Base-by-base conservation (phyloP, 2,888 invertebrate genomes). In the Spisula solida region DNA sequence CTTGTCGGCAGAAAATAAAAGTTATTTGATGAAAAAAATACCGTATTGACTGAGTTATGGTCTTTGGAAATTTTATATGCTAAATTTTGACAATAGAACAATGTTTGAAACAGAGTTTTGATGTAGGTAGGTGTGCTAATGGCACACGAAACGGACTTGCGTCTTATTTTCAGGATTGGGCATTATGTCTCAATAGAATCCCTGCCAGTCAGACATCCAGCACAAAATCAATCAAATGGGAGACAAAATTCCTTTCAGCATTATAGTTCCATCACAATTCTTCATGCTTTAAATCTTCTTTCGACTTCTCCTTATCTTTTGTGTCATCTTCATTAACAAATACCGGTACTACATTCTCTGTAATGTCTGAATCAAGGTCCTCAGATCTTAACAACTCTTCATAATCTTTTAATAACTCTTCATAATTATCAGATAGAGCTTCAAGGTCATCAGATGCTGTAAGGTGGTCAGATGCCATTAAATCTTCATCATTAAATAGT, bases 261-360 rank as follows among this genome's bases (percentile, higher is more conserved):
- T 66, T 66, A 66, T 66, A 10, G 10, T 25, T 66, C 25, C 60
- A 66, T 66, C 60, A 66, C 60, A 66, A 82, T 20, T 82, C 82
- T 41, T 82, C 41, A 60, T 82, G 56, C 1, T 56, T 56, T 20
- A 56, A 20, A n/a, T 60, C n/a, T 60, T 34, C 55, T 14, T 4
- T 31, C 31, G 60, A 66, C 0, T 25, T 66, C 25, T 66, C 6
- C 25, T 55, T 56, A 55, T 81, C 56, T 81, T 10, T 18, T 10
- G 47, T 29, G 48, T 55, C 29, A 55, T 56, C 81, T 56, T 31
- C 41, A 41, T 82, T 60, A 55, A 34, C 29, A 81, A 29, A 18
- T 55, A 5, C 41, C 8, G 41, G 41, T 41, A 47, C 81, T 29
- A 16, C 20, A 47, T 41, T 80, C 12, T n/a, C 34, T 5, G 34